A percentile compares a stretch with the other conserved stretches of the same genome.
phyloP scores from a whole-genome alignment of 2,113 vertebrate species.

The Thermophis baileyi region DNA sequence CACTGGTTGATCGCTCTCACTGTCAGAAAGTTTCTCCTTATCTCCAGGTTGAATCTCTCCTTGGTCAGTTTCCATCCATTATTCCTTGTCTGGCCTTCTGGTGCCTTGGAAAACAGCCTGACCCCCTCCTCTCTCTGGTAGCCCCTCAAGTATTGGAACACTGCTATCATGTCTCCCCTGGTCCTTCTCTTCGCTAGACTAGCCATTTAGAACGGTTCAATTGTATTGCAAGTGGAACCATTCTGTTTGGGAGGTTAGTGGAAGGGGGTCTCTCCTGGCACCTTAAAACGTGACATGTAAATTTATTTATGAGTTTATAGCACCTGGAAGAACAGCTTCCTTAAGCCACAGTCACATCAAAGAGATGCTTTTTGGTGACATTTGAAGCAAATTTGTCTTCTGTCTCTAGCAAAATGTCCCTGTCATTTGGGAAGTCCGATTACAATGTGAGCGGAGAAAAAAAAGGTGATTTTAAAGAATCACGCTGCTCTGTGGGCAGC shows the following conservation, averaged over 20 bases:
- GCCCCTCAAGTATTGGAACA: no score
- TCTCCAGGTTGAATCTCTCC: no score
- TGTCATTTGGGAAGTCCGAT: slow-evolving; percentile 16
- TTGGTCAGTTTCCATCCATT: no score
- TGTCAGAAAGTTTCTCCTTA: no score
- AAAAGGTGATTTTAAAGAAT: slow-evolving; percentile 27
- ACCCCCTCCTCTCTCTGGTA: no score
- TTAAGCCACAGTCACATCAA: background rate
- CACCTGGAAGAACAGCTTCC: background rate
- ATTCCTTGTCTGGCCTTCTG: no score
- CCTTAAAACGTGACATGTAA: background rate
- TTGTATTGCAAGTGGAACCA: background rate
- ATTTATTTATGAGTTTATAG: background rate
- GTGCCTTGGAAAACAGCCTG: no score
- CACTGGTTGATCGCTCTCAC: no score
- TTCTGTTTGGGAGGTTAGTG: background rate
- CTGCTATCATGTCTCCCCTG: no score
- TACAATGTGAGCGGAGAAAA: background rate
- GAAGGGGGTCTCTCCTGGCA: background rate
- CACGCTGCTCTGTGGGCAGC: slow-evolving; percentile 13
- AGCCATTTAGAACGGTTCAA: background rate
- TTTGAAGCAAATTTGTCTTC: background rate
- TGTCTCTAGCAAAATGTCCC: background rate
- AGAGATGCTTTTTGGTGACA: background rate
- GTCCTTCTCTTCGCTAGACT: no score